Conservation (phyloP, 2,797 vertebrate genomes). For the Poliocrania exsul region DNA sequence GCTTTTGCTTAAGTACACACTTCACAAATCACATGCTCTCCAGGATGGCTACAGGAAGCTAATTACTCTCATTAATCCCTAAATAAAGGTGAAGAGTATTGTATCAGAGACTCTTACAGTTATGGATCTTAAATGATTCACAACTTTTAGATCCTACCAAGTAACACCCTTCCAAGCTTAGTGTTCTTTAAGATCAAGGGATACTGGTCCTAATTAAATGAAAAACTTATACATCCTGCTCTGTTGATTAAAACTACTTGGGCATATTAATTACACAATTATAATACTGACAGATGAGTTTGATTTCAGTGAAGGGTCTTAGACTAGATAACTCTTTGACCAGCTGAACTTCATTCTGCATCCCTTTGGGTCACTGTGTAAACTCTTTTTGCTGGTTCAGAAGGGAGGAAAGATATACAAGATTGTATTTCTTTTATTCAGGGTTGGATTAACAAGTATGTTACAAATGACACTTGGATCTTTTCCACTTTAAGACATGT, state of each 20-base stretch:
- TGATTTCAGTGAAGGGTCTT: background rate
- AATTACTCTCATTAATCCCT: background rate
- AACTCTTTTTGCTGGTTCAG: background rate
- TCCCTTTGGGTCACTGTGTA: background rate
- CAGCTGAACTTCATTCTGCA: background rate
- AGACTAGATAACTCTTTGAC: background rate
- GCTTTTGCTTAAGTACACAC: background rate
- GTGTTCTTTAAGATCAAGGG: background rate
- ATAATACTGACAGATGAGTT: background rate
- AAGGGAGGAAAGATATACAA: background rate
- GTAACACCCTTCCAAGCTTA: background rate
- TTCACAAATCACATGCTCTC: background rate
- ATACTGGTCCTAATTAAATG: background rate
- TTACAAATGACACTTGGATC: constrained; percentile 3
- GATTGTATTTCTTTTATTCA: background rate
- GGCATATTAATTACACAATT: background rate
- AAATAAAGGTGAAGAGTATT: background rate
- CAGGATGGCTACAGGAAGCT: background rate
- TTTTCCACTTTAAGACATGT: constrained; percentile 5
- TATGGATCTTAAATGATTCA: background rate
- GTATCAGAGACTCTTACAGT: background rate
- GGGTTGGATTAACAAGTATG: background rate
- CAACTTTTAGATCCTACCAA: background rate
- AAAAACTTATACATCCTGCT: background rate
- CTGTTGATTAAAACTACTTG: background rate